Percentiles rank a stretch among this genome's conserved stretches.
Evolutionary conservation across 2,113 vertebrate species (phyloP).

Genomic region (Potamarius usumacintae): DNA sequence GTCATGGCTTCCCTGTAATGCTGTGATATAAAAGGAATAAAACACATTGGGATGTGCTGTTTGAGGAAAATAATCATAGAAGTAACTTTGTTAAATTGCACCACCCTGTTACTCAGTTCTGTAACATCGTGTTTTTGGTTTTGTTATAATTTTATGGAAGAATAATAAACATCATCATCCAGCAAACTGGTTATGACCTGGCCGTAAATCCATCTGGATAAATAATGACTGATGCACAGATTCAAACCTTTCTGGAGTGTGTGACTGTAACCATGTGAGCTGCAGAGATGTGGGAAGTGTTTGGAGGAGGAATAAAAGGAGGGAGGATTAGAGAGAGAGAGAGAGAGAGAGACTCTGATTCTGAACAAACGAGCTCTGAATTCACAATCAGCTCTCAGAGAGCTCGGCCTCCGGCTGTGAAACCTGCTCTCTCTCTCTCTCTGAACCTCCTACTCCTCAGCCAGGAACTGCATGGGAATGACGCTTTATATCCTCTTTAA

Average conservation of each 20-base stretch:
- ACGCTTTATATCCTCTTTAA: neutral
- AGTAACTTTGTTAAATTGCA: too few species aligned
- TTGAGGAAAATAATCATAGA: too few species aligned
- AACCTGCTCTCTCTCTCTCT: neutral
- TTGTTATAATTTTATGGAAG: neutral
- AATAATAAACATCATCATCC: too few species aligned
- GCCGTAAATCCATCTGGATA: neutral
- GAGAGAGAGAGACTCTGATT: neutral
- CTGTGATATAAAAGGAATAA: too few species aligned
- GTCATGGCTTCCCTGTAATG: too few species aligned
- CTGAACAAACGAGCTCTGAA: neutral
- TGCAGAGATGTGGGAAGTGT: neutral
- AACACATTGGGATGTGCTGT: too few species aligned
- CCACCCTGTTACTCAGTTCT: neutral
- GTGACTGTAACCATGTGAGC: neutral
- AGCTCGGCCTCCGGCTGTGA: neutral
- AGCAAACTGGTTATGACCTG: neutral
- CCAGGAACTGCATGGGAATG: neutral
- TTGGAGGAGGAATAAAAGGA: neutral
- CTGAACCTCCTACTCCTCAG: neutral
- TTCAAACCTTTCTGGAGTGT: neutral
- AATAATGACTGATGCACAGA: neutral
- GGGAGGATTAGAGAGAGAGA: neutral
- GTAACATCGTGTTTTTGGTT: neutral
- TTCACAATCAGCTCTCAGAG: neutral